Base-by-base conservation (phyloP, 2,888 invertebrate species). In the Drosophila infuscata region DNA sequence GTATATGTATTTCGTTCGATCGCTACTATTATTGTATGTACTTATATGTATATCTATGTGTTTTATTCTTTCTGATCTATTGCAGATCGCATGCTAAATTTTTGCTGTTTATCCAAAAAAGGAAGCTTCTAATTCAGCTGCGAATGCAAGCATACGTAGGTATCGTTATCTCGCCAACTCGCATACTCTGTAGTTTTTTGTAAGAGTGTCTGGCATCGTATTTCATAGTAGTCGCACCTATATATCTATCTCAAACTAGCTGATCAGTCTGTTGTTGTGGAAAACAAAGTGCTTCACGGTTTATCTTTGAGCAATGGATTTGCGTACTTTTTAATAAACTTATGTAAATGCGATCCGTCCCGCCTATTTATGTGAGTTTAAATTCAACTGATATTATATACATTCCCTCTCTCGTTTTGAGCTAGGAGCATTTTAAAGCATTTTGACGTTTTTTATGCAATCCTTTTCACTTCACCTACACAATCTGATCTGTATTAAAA, bases 71-170 rank as follows among this genome's bases (percentile, higher is more conserved):
- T 78, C 56, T 80, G 76, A 72, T 76, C 84, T 74, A 70, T 89
- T 89, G 68, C 88, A 89, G 88, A 88, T 83, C 81, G 79, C 67
- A 74, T 88, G 70, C 76, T 74, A 76, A 72, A 52, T 76, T 76
- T 81, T 75, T 88, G 86, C 78, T 86, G 83, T 81, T 70, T 82
- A 56, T 67, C 68, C 57, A 80, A 61, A 48, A 70, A 66, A 62
- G 68, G 62, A 62, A 71, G 53, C 59, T 38, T 63, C 51, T 80
- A 69, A 52, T 60, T 65, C 58, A 62, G 60, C 29, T 64, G 60
- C 49, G 56, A 60, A 32, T 35, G 43, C 66, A 61, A 58, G 54
- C 49, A 58, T 77, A 64, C 43, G 83, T 80, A 81, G 67, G 83
- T 86, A 65, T 63, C 46, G 61, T 43, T 62, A n/a, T 38, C 15